phyloP scores from a whole-genome alignment of 37 sponge, comb jelly and placozoan genomes.

The Hormiphora californensis region DNA sequence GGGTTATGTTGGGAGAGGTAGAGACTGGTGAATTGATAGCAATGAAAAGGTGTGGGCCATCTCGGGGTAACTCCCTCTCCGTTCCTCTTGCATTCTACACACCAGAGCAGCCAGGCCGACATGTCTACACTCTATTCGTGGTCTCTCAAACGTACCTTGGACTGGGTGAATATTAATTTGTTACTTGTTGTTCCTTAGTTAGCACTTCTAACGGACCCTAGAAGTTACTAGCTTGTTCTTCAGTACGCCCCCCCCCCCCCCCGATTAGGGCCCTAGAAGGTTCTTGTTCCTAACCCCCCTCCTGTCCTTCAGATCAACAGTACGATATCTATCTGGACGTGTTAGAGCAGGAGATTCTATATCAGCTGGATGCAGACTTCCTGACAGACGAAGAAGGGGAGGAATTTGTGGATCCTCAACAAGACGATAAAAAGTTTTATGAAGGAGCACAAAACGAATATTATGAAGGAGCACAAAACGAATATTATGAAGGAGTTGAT shows the following conservation, averaged over 20 bases:
- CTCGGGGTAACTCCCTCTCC: conserved; percentile 56
- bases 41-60: conserved; percentile 73
- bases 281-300: no score
- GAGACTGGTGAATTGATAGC: conserved; percentile 79
- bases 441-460: no score
- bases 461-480: no score
- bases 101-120: conserved; percentile 63
- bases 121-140: conserved; percentile 73
- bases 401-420: no score
- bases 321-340: conserved; percentile 20
- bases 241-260: background rate
- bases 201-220: background rate
- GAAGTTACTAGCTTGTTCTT: background rate
- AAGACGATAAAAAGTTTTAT: no score
- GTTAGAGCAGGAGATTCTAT: conserved; percentile 21
- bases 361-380: conserved; percentile 29
- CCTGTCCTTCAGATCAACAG: conserved; percentile 22
- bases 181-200: background rate
- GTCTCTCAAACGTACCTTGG: conserved; percentile 92
- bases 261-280: background rate
- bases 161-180: conserved; percentile 76
- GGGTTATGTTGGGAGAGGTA: conserved; percentile 74
- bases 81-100: conserved; percentile 67
- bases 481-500: no score
- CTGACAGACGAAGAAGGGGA: background rate